Percentiles rank a stretch among this genome's conserved stretches.
Evolutionary conservation across 2,113 vertebrate species (phyloP).

Genomic region (Chionodraco myersi): DNA sequence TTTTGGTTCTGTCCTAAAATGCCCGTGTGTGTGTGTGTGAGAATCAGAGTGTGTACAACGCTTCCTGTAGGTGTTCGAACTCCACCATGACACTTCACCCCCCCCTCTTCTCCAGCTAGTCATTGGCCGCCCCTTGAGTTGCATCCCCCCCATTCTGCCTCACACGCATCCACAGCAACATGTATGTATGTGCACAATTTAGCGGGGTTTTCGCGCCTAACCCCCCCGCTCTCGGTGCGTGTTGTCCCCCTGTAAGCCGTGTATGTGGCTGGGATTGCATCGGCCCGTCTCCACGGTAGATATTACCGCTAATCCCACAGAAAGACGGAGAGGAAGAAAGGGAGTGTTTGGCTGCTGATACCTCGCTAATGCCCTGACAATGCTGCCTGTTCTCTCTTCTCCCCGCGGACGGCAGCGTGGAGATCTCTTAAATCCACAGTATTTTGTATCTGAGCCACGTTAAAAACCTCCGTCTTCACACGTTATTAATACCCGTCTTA

Average conservation of each 20-base stretch:
- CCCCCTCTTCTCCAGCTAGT: not conserved
- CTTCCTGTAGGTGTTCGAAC: not conserved
- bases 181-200: slow-evolving; percentile 21
- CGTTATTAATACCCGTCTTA: slow-evolving; percentile 40
- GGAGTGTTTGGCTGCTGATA: slow-evolving; percentile 50
- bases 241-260: slow-evolving; percentile 57
- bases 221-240: slow-evolving; percentile 40
- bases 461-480: slow-evolving; percentile 29
- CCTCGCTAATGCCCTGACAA: slow-evolving; percentile 55
- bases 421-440: slow-evolving; percentile 34
- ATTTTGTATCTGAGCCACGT: slow-evolving; percentile 19
- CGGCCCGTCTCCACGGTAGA: slow-evolving; percentile 31
- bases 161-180: slow-evolving; percentile 13
- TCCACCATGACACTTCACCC: slow-evolving; percentile 14
- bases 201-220: slow-evolving; percentile 49
- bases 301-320: slow-evolving; percentile 56
- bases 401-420: not conserved
- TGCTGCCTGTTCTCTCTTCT: slow-evolving; percentile 36
- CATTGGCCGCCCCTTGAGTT: not conserved
- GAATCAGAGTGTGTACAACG: not conserved
- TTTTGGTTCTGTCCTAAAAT: not conserved
- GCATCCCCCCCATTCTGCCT: not conserved
- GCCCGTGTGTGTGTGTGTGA: not conserved
- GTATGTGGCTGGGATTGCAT: slow-evolving; percentile 37
- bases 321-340: slow-evolving; percentile 5